Conservation (phyloP, 2,888 invertebrate species). For the Heteromyza rotundicornis region DNA sequence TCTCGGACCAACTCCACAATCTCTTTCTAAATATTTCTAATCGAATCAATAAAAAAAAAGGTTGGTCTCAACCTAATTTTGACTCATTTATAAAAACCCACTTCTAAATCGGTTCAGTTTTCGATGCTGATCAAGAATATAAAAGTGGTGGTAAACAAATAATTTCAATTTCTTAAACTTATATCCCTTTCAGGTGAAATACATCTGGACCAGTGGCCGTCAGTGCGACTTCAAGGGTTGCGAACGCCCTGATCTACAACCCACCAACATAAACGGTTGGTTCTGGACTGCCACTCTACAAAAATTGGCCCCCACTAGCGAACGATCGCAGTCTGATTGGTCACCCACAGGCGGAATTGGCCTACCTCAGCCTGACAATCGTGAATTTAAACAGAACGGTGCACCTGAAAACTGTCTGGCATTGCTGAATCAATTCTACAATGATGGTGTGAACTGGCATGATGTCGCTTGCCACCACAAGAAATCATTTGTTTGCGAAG, state of each 20-base stretch:
- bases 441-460: slow-evolving; percentile 90
- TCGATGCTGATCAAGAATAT: too few relatives aligned
- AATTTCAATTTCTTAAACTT: too few relatives aligned
- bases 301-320: slow-evolving; percentile 82
- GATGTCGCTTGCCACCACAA: slow-evolving; percentile 90
- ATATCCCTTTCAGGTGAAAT: slow-evolving; percentile 72
- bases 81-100: too few relatives aligned
- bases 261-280: slow-evolving; percentile 84
- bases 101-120: too few relatives aligned
- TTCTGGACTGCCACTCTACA: slow-evolving; percentile 90
- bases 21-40: too few relatives aligned
- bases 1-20: too few relatives aligned
- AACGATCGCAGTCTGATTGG: slow-evolving; percentile 87
- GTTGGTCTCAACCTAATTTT: too few relatives aligned
- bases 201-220: slow-evolving; percentile 91
- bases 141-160: too few relatives aligned
- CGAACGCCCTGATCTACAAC: slow-evolving; percentile 83
- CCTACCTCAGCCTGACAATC: slow-evolving; percentile 86
- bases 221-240: slow-evolving; percentile 91
- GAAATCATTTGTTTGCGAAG: slow-evolving; percentile 88
- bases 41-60: too few relatives aligned
- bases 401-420: slow-evolving; percentile 87
- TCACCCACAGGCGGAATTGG: slow-evolving; percentile 85
- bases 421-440: slow-evolving; percentile 87
- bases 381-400: slow-evolving; percentile 81